Conservation (phyloP, 2,888 invertebrate genomes). For the Osmoderma eremita region DNA sequence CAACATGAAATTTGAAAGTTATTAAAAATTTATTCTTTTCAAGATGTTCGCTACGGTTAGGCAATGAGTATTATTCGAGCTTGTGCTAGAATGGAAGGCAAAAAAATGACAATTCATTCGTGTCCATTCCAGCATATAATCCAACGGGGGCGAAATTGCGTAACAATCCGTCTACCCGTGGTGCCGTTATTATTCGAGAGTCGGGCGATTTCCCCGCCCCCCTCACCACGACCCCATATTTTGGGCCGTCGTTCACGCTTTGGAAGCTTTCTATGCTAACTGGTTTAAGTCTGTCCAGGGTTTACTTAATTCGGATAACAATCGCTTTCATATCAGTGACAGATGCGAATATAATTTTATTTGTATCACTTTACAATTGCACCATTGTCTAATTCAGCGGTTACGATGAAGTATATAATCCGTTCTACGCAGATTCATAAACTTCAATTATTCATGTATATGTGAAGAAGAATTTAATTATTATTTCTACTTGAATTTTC, state of each 20-base stretch:
- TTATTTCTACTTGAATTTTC: no score
- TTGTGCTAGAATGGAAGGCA: slow-evolving; percentile 22
- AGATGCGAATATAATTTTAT: slow-evolving; percentile 59
- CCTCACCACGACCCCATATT: slow-evolving; percentile 40
- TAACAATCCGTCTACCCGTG: slow-evolving; percentile 56
- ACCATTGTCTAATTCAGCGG: slow-evolving; percentile 46
- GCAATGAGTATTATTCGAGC: slow-evolving; percentile 23
- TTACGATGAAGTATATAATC: slow-evolving; percentile 41
- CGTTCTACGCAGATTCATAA: background rate
- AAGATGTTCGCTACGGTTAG: slow-evolving; percentile 12
- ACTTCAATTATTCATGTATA: no score
- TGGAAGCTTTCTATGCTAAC: slow-evolving; percentile 62
- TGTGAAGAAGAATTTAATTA: no score
- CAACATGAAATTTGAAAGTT: slow-evolving; percentile 18
- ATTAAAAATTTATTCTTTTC: slow-evolving; percentile 37
- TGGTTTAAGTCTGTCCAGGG: slow-evolving; percentile 62
- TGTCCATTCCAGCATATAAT: slow-evolving; percentile 42
- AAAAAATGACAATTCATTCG: slow-evolving; percentile 42
- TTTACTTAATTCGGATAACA: slow-evolving; percentile 61
- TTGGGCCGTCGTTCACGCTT: slow-evolving; percentile 59
- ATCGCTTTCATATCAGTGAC: slow-evolving; percentile 62
- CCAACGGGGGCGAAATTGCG: slow-evolving; percentile 55
- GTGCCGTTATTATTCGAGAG: slow-evolving; percentile 36
- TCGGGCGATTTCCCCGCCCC: slow-evolving; percentile 35
- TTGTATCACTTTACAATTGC: slow-evolving; percentile 49